Percentiles rank a stretch among this genome's conserved stretches.
These are phyloP conservation scores for Sciurus niger DNA, from an alignment of 2,113 vertebrate genomes.

Conservation along the genomic window DNA sequence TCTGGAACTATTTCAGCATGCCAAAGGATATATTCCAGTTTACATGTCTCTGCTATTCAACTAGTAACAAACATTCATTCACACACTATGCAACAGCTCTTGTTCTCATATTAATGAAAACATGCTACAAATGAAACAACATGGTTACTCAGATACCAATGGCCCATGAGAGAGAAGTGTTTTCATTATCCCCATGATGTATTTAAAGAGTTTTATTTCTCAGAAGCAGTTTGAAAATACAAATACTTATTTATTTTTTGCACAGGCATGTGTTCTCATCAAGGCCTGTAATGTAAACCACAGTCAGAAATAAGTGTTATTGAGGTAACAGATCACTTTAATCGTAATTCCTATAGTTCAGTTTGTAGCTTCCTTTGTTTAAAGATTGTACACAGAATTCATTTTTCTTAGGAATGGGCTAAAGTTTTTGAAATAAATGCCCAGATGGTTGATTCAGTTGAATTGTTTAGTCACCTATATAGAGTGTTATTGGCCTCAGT, in stretches of 20 bases:
- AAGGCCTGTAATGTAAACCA: too few relatives aligned
- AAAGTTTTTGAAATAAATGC: neutral
- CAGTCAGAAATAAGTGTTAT: neutral
- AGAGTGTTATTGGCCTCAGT: neutral
- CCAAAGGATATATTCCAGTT: neutral
- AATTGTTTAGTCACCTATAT: neutral
- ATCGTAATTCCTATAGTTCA: neutral
- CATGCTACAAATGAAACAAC: neutral
- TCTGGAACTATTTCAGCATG: neutral
- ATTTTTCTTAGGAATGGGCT: neutral
- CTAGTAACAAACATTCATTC: neutral
- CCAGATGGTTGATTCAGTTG: too few relatives aligned
- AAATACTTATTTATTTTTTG: neutral
- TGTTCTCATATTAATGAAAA: neutral
- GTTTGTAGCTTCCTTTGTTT: neutral
- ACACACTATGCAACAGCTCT: neutral
- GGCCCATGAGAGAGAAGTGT: neutral
- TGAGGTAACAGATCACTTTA: neutral
- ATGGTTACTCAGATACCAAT: neutral
- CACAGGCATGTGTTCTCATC: neutral
- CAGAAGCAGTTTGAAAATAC: neutral
- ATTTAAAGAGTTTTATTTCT: neutral
- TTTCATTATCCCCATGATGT: neutral
- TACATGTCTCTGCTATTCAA: neutral
- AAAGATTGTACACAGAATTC: neutral